These are phyloP conservation scores for Platorchestia sp. DNA, from an alignment of 1,140 invertebrate species.

Conservation along the genomic window DNA sequence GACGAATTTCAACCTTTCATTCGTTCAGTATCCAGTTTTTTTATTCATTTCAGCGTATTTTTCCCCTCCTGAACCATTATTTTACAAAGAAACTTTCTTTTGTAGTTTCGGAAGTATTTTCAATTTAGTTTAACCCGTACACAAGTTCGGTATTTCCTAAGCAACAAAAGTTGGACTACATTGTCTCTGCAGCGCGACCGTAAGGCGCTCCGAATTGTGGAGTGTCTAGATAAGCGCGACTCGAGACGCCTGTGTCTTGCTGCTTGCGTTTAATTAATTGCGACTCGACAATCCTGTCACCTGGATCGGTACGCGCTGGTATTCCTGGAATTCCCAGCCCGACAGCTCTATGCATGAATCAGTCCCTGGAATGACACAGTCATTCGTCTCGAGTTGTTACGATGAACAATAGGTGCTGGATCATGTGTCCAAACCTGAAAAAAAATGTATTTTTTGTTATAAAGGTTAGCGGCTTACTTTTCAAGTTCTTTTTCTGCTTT, in stretches of 20 bases:
- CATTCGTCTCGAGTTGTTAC: background rate
- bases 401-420: background rate
- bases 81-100: background rate
- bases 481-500: no score
- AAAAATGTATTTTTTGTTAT: no score
- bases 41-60: background rate
- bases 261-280: slow-evolving; percentile 24
- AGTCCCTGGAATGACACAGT: background rate
- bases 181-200: background rate
- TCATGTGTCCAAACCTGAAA: background rate
- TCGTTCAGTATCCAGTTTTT: background rate
- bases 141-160: background rate
- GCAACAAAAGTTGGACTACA: background rate
- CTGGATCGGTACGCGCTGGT: background rate
- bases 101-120: background rate
- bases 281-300: background rate
- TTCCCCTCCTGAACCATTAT: background rate
- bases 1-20: no score
- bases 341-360: background rate
- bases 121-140: background rate
- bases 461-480: no score
- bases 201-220: background rate
- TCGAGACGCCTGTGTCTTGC: background rate
- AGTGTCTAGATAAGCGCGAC: background rate
- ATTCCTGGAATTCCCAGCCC: slow-evolving; percentile 1